Evolutionary conservation across 2,113 vertebrate genomes (phyloP).

Genomic region (Microcebus ravelobensis): DNA sequence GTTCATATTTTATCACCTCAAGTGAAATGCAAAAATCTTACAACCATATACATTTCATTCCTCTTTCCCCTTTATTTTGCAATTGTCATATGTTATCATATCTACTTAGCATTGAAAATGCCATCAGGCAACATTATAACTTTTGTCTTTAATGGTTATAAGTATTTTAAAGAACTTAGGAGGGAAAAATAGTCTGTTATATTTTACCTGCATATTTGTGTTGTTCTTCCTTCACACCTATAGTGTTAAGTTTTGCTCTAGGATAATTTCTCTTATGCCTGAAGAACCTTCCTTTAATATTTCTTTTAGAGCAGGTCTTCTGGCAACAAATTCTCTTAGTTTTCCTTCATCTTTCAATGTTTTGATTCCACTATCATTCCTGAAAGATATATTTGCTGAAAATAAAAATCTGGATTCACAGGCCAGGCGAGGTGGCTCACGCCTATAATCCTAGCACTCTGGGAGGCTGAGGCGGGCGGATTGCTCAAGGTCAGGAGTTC

Average conservation of each 20-base stretch:
- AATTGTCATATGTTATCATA: not conserved
- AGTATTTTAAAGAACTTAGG: not conserved
- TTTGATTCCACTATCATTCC: no score
- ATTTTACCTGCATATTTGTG: not conserved
- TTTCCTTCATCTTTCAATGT: no score
- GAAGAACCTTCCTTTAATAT: not conserved
- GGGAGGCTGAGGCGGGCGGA: no score
- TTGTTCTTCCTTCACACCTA: not conserved
- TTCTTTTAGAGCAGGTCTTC: not conserved
- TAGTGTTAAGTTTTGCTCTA: not conserved
- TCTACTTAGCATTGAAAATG: no score
- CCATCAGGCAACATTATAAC: not conserved
- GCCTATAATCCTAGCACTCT: no score
- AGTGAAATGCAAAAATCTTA: not conserved
- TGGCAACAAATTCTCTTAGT: not conserved
- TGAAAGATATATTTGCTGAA: no score
- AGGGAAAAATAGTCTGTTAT: not conserved
- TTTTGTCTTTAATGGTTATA: not conserved
- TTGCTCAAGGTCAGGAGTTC: no score
- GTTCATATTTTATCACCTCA: not conserved
- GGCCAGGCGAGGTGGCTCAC: no score
- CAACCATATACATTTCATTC: not conserved
- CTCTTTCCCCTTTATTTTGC: not conserved
- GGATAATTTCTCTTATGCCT: not conserved
- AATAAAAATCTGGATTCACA: no score